Evolutionary conservation across 2,113 vertebrate species (phyloP).

Genomic region (Rhinolophus ferrumequinum): DNA sequence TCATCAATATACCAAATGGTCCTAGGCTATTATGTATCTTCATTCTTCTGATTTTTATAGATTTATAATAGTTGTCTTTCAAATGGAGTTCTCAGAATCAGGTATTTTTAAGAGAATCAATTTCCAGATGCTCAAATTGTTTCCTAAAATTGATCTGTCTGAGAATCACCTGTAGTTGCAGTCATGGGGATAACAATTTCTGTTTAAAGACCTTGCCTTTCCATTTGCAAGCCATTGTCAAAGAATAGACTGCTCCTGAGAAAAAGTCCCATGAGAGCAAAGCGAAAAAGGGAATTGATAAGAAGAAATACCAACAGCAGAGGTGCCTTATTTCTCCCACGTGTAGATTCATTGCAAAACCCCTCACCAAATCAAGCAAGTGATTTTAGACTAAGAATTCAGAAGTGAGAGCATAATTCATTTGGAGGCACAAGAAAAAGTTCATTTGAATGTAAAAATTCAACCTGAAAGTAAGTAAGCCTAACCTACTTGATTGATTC

Average conservation of each 20-base stretch:
- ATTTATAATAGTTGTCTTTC: not conserved
- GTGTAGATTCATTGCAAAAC: not conserved
- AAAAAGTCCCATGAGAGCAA: not conserved
- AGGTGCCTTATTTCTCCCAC: not conserved
- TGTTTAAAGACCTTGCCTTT: conserved; percentile 31
- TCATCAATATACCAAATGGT: not conserved
- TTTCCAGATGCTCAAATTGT: conserved; percentile 32
- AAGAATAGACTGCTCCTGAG: not conserved
- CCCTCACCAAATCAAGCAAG: not conserved
- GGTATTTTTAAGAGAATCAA: conserved; percentile 45
- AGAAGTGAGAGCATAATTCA: not conserved
- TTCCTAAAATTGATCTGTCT: conserved; percentile 56
- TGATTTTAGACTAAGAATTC: conserved; percentile 1
- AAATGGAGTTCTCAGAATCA: not conserved
- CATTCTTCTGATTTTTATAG: not conserved
- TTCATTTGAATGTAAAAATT: not conserved
- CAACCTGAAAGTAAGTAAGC: conserved; percentile 22
- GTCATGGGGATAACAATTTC: not conserved
- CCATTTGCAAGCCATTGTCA: conserved; percentile 34
- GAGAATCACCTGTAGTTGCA: not conserved
- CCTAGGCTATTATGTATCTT: not conserved
- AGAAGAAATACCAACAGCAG: not conserved
- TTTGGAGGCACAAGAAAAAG: not conserved
- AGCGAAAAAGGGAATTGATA: conserved; percentile 25
- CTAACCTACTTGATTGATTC: not conserved